Conservation (phyloP, 2,113 vertebrate species). For the Leptodactylus fuscus region DNA sequence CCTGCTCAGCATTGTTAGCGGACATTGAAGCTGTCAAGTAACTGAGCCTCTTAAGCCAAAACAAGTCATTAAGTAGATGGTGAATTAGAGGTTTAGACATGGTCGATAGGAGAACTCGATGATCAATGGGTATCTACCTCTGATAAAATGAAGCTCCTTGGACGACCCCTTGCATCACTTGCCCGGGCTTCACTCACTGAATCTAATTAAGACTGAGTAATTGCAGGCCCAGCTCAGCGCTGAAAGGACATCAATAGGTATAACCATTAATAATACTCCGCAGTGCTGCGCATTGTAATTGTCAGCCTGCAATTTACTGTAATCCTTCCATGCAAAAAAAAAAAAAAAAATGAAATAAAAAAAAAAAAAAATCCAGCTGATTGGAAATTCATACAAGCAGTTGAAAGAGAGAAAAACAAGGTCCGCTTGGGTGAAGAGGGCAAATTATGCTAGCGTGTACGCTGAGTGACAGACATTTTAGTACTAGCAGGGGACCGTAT, state of each 20-base stretch:
- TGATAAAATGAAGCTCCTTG: conserved; percentile 67
- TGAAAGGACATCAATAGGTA: conserved; percentile 88
- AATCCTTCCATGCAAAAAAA: conserved; percentile 80
- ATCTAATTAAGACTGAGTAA: conserved; percentile 87
- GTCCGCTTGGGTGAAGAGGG: conserved; percentile 80
- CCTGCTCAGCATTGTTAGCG: conserved; percentile 79
- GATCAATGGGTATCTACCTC: conserved; percentile 85
- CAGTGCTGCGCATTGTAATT: conserved; percentile 89
- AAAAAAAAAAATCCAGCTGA: conserved; percentile 69
- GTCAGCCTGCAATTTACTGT: conserved; percentile 89
- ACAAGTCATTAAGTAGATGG: conserved; percentile 82
- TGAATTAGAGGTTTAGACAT: conserved; percentile 75
- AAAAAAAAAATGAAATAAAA: conserved; percentile 34
- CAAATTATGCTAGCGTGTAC: conserved; percentile 79
- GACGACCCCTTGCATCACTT: conserved; percentile 63
- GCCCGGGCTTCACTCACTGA: conserved; percentile 74
- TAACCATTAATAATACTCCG: conserved; percentile 86
- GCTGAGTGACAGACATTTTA: conserved; percentile 93
- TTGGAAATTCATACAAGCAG: conserved; percentile 83
- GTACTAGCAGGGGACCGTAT: conserved; percentile 84
- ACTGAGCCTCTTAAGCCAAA: conserved; percentile 78
- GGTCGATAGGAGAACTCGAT: conserved; percentile 76
- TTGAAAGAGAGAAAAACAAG: conserved; percentile 85
- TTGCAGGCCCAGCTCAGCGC: conserved; percentile 77
- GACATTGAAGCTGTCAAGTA: conserved; percentile 74